phyloP scores from a whole-genome alignment of 2,888 invertebrate genomes.

The Iselma pallidipennis region DNA sequence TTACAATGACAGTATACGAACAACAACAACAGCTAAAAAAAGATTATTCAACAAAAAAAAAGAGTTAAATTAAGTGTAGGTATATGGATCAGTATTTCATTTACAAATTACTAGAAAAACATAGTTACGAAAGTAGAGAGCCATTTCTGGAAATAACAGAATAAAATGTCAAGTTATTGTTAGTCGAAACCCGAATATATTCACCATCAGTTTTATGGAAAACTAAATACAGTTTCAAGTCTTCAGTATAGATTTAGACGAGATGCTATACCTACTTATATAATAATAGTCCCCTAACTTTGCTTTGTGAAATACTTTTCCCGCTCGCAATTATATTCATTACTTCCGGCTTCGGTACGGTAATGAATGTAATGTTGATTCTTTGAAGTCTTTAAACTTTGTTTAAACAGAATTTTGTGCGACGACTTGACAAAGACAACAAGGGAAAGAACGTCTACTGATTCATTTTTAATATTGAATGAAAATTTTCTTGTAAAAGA shows the following conservation, averaged over 20 bases:
- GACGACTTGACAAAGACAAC: constrained; percentile 20
- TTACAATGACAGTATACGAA: constrained; percentile 15
- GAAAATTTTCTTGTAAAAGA: too few relatives aligned
- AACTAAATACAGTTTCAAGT: background rate
- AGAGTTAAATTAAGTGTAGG: too few relatives aligned
- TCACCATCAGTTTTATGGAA: background rate
- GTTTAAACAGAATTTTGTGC: constrained; percentile 25
- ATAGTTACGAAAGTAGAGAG: constrained; percentile 12
- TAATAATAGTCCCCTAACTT: constrained; percentile 15
- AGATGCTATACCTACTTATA: too few relatives aligned
- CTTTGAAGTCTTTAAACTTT: constrained; percentile 30
- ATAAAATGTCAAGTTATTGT: constrained; percentile 19
- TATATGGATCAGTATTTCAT: too few relatives aligned
- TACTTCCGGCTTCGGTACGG: constrained; percentile 27
- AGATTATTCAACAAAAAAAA: constrained; percentile 21
- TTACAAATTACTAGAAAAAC: too few relatives aligned
- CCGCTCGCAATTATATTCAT: constrained; percentile 28
- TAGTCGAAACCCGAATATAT: constrained; percentile 13
- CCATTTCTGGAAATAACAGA: constrained; percentile 12
- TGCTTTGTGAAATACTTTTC: constrained; percentile 24
- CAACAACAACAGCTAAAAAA: constrained; percentile 17
- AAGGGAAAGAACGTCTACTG: constrained; percentile 5
- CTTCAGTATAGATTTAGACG: background rate
- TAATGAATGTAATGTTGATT: constrained; percentile 29
- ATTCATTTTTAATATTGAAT: too few relatives aligned